phyloP scores from a whole-genome alignment of 2,797 vertebrate genomes.

The Chaenodraco wilsoni region DNA sequence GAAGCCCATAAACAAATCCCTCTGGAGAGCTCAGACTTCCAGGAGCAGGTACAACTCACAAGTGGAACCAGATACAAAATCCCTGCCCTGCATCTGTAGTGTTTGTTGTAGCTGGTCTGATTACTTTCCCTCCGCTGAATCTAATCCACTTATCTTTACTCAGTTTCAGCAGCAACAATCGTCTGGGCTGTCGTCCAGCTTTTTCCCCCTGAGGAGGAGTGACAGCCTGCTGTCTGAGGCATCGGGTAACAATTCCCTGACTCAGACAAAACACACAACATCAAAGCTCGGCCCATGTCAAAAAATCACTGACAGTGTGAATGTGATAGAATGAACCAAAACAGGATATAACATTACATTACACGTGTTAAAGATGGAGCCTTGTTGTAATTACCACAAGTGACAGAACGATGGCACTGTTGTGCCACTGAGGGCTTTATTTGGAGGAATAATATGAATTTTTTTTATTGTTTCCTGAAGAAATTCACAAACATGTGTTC shows the following conservation, averaged over 20 bases:
- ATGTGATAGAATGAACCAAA: constrained; percentile 1
- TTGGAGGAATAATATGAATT: not conserved
- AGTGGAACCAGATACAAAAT: not conserved
- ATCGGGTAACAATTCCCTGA: constrained; percentile 84
- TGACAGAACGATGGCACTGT: constrained; percentile 25
- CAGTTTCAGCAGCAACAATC: constrained; percentile 79
- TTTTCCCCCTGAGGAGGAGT: constrained; percentile 86
- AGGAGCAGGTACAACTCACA: constrained; percentile 62
- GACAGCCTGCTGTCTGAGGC: constrained; percentile 88
- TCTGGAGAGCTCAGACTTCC: constrained; percentile 60
- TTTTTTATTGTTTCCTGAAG: not conserved
- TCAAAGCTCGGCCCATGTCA: not conserved
- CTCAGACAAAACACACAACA: constrained; percentile 13
- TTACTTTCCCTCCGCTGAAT: constrained; percentile 13
- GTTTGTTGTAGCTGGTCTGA: constrained; percentile 21
- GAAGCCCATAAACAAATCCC: constrained; percentile 42
- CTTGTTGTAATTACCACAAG: constrained; percentile 11
- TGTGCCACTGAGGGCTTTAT: not conserved
- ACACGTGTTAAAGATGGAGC: not conserved
- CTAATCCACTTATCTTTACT: constrained; percentile 45
- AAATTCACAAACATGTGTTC: not conserved
- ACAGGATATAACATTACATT: not conserved
- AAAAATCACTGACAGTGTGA: not conserved
- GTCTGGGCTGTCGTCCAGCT: constrained; percentile 65
- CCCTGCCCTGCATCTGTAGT: not conserved